Conservation (phyloP, 1,140 invertebrate genomes). For the Odontomachus brunneus region DNA sequence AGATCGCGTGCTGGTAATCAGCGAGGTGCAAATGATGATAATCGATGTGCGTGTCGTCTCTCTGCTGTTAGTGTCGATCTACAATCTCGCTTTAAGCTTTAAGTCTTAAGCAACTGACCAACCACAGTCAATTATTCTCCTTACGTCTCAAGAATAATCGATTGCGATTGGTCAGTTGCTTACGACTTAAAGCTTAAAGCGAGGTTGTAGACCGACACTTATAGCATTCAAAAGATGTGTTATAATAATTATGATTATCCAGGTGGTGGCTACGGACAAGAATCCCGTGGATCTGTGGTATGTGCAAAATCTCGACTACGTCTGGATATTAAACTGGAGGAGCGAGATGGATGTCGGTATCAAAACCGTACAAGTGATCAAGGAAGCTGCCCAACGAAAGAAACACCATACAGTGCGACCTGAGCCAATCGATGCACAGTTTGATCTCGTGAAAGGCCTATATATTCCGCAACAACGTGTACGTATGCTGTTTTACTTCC, state of each 20-base stretch:
- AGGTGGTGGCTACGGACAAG: slow-evolving; percentile 92
- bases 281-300: slow-evolving; percentile 91
- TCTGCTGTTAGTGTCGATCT: background rate
- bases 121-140: no score
- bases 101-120: no score
- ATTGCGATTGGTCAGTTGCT: no score
- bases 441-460: slow-evolving; percentile 90
- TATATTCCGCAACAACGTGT: slow-evolving; percentile 89
- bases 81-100: no score
- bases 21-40: slow-evolving; percentile 90
- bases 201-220: no score
- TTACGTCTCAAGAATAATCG: no score
- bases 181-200: no score
- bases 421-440: slow-evolving; percentile 92
- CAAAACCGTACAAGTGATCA: slow-evolving; percentile 92
- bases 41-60: slow-evolving; percentile 87
- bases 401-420: slow-evolving; percentile 93
- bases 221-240: background rate
- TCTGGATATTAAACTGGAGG: slow-evolving; percentile 93
- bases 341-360: slow-evolving; percentile 86
- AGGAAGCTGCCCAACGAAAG: slow-evolving; percentile 91
- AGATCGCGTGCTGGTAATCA: slow-evolving; percentile 91
- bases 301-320: slow-evolving; percentile 91
- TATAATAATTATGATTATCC: slow-evolving; percentile 28
- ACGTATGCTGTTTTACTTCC: slow-evolving; percentile 25